These are phyloP conservation scores for Lepus timidus DNA, from an alignment of 2,113 vertebrate genomes.

Conservation along the genomic window DNA sequence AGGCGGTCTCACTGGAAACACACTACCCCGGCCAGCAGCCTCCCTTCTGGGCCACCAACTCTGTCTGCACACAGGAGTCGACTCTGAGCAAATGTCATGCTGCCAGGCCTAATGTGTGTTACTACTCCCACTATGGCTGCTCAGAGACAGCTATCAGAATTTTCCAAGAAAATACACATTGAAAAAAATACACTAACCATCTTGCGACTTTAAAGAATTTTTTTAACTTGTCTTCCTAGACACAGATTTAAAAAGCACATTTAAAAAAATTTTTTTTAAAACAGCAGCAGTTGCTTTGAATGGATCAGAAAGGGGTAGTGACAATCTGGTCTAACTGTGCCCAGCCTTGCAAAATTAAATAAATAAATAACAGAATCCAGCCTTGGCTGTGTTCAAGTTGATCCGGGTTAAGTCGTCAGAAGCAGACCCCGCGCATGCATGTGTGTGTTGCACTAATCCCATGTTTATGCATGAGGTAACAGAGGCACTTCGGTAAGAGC, in stretches of 20 bases:
- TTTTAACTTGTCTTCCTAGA: constrained; percentile 36
- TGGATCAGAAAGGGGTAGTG: background rate
- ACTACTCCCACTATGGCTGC: constrained; percentile 75
- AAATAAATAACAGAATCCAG: constrained; percentile 67
- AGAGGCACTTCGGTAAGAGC: constrained; percentile 90
- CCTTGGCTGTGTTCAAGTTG: constrained; percentile 85
- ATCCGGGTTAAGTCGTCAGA: constrained; percentile 82
- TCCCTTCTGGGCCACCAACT: constrained; percentile 80
- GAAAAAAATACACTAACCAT: constrained; percentile 55
- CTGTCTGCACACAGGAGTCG: constrained; percentile 77
- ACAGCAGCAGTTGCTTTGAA: background rate
- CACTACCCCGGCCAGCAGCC: background rate
- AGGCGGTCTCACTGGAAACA: constrained; percentile 50
- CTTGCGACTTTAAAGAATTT: background rate
- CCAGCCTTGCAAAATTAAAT: background rate
- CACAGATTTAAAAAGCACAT: background rate
- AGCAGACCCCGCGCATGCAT: constrained; percentile 73
- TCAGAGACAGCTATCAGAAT: constrained; percentile 76
- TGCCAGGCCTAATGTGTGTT: constrained; percentile 75
- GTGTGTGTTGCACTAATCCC: constrained; percentile 86
- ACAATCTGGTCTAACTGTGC: background rate
- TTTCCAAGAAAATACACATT: constrained; percentile 77
- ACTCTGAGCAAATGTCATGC: constrained; percentile 78
- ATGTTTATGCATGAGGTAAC: constrained; percentile 91
- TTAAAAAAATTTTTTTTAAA: background rate